A percentile compares a stretch with the other conserved stretches of the same genome.
phyloP scores from a whole-genome alignment of 2,113 vertebrate species.

The Morone chrysops region DNA sequence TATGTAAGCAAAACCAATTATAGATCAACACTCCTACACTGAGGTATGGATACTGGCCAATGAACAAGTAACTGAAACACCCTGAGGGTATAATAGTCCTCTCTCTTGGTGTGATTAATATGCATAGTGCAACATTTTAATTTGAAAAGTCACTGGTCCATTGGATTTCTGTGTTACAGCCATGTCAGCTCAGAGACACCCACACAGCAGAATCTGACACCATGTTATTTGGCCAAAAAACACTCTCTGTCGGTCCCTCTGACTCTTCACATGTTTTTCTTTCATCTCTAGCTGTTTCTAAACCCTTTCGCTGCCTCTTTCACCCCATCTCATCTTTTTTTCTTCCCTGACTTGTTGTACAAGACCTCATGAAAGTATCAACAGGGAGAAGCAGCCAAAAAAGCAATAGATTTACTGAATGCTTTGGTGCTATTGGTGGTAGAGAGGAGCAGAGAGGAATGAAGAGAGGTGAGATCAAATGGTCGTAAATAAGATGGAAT shows the following conservation, averaged over 20 bases:
- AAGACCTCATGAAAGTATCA: slow-evolving; percentile 64
- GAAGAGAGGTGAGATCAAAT: slow-evolving; percentile 24
- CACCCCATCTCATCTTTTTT: slow-evolving; percentile 14
- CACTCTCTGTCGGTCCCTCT: slow-evolving; percentile 24
- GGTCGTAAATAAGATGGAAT: slow-evolving; percentile 12
- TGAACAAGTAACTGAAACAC: slow-evolving; percentile 40
- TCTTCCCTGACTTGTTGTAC: slow-evolving; percentile 4
- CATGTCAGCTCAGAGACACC: slow-evolving; percentile 53
- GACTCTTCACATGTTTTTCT: slow-evolving; percentile 26
- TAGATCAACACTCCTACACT: slow-evolving; percentile 49
- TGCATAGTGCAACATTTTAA: slow-evolving; percentile 55
- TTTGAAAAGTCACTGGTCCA: slow-evolving; percentile 63
- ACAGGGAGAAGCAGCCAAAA: slow-evolving; percentile 49
- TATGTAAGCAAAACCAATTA: slow-evolving; percentile 54
- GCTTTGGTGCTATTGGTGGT: slow-evolving; percentile 26
- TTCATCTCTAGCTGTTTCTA: slow-evolving; percentile 30
- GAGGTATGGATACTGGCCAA: slow-evolving; percentile 25
- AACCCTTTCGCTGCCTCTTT: slow-evolving; percentile 27
- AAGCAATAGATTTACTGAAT: slow-evolving; percentile 58
- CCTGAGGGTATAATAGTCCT: slow-evolving; percentile 35
- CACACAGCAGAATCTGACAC: slow-evolving; percentile 60
- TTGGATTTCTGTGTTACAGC: slow-evolving; percentile 57
- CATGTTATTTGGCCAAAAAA: slow-evolving; percentile 47
- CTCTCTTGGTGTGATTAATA: slow-evolving; percentile 61
- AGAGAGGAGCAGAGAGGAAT: slow-evolving; percentile 9